Evolutionary conservation across 1,140 invertebrate genomes (phyloP).

Genomic region (Eupristina koningsbergeri): DNA sequence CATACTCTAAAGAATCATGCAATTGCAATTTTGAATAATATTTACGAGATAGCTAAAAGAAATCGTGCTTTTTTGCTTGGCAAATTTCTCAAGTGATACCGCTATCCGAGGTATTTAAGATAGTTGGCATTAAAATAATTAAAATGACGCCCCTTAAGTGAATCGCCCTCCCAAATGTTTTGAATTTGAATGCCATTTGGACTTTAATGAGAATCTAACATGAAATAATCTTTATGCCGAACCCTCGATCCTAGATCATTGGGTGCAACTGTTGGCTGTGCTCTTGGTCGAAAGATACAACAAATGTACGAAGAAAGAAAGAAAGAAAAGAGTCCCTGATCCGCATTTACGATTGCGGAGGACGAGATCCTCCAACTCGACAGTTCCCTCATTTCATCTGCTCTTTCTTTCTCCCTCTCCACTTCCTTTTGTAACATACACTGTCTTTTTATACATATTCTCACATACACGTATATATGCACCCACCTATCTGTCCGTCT

Average conservation of each 20-base stretch:
- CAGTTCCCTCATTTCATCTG: constrained; percentile 21
- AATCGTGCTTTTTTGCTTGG: background rate
- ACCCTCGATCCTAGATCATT: background rate
- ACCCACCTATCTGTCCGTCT: constrained; percentile 33
- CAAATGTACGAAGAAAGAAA: background rate
- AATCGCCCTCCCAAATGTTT: background rate
- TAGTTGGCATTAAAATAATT: background rate
- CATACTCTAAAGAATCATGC: background rate
- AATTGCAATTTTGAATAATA: background rate
- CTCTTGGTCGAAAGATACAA: too few relatives aligned
- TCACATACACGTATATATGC: constrained; percentile 6
- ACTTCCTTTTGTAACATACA: background rate
- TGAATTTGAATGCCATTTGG: too few relatives aligned
- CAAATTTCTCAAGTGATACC: background rate
- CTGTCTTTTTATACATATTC: background rate
- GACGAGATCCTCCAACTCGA: constrained; percentile 2
- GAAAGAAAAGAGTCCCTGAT: constrained; percentile 4
- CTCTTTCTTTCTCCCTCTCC: background rate
- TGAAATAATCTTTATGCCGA: background rate
- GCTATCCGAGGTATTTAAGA: background rate
- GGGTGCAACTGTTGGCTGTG: too few relatives aligned
- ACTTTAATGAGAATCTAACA: background rate
- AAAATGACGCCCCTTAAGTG: background rate
- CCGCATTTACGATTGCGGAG: constrained; percentile 12
- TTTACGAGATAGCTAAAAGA: background rate